These are phyloP conservation scores for Tinea pellionella DNA, from an alignment of 2,888 invertebrate species.

Conservation along the genomic window DNA sequence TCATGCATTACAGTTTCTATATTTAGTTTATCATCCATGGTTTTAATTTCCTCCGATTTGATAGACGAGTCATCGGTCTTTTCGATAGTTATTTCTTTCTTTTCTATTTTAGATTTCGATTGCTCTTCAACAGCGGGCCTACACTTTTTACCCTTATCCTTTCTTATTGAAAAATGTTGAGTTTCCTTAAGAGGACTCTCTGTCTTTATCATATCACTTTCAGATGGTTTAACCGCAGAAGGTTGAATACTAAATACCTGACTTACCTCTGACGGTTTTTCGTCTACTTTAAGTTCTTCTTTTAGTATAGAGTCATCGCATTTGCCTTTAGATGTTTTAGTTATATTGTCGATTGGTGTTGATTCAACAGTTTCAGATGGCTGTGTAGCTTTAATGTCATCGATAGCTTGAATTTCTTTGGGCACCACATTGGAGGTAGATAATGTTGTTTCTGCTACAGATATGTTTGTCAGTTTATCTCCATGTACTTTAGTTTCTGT, in stretches of 20 bases:
- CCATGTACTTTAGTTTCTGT: neutral
- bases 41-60: no score
- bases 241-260: no score
- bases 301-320: neutral
- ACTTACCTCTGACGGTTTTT: no score
- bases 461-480: no score
- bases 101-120: slow-evolving; percentile 31
- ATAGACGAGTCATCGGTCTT: neutral
- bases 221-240: neutral
- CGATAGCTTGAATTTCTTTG: no score
- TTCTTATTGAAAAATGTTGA: slow-evolving; percentile 24
- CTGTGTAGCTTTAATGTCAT: no score
- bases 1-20: no score
- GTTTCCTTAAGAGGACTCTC: neutral
- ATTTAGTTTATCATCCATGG: no score
- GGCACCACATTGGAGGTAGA: no score
- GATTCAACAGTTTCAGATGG: neutral
- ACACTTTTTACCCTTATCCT: slow-evolving; percentile 16
- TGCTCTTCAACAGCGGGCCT: slow-evolving; percentile 13
- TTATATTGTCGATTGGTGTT: neutral
- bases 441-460: no score
- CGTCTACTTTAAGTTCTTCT: neutral
- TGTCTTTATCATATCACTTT: neutral
- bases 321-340: neutral
- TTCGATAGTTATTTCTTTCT: slow-evolving; percentile 19